phyloP scores from a whole-genome alignment of 2,113 vertebrate genomes.

The Porphyrio hochstetteri region DNA sequence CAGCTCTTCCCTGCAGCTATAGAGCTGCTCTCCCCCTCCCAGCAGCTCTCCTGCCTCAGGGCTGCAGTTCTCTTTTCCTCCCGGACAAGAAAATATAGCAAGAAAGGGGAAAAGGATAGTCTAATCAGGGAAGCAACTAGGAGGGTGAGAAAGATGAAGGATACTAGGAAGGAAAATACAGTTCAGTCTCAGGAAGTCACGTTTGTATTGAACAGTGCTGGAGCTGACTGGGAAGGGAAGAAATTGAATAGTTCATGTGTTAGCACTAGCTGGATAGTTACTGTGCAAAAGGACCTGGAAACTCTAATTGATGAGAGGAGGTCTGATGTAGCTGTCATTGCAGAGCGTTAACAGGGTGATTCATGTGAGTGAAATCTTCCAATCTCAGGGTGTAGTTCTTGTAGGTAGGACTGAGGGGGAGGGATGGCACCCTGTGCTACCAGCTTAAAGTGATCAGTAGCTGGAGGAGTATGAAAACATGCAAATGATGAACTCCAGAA shows the following conservation, averaged over 20 bases:
- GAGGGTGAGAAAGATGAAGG: neutral
- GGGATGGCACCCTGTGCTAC: neutral
- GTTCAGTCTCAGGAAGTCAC: conserved; percentile 12
- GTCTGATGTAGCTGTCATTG: neutral
- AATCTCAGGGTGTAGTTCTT: neutral
- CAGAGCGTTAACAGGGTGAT: neutral
- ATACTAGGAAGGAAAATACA: neutral
- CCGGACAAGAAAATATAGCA: neutral
- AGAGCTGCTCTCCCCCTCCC: neutral
- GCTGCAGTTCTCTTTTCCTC: neutral
- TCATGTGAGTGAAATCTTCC: neutral
- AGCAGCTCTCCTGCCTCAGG: neutral
- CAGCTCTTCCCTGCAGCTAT: neutral
- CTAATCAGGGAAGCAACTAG: neutral
- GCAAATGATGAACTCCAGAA: neutral
- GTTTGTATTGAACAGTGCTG: neutral
- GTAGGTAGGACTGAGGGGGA: neutral
- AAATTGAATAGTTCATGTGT: neutral
- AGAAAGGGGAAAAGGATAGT: neutral
- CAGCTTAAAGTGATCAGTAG: neutral
- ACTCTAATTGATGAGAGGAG: neutral
- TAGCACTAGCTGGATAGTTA: neutral
- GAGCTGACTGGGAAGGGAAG: neutral
- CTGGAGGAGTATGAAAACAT: neutral
- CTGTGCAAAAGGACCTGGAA: neutral